Base-by-base conservation (phyloP, 2,888 invertebrate species). In the Leptopilina syphax region DNA sequence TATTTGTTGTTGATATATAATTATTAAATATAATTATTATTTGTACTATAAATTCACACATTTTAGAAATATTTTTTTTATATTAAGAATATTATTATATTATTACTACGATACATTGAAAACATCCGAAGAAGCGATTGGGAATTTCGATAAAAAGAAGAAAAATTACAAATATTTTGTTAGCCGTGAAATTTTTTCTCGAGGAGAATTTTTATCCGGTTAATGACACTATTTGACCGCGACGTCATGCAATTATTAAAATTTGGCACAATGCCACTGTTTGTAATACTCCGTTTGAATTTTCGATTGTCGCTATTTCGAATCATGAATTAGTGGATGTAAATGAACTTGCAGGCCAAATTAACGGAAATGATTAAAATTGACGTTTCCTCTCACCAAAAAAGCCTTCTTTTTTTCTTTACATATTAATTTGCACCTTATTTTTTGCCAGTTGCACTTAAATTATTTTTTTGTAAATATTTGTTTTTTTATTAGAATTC, bases 161-260 rank as follows among this genome's bases (percentile, higher is more conserved):
- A 50, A 50, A 50, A 50, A 50, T 10, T 9, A 10, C 0, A 50
- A 9, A 10, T 50, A 9, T 50, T 50, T 8, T 50, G 50, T 50
- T 44, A 78, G 85, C 85, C 86, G 85, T 86, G 87, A 88, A 85
- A 88, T 87, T 84, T 86, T 34, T 84, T 82, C 84, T 85, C 85
- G 83, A 83, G n/a, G 13, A 27, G 10, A 34, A 57, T n/a, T n/a
- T 73, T 57, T n/a, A 54, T 73, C 63, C 13, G 73, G n/a, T 73
- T 57, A 73, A 54, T 73, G 34, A 73, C 70, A 54, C 13, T 73
- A 8, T n/a, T 57, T 41, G n/a, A 73, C 73, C 57, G 9, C 54
- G 54, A 73, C 65, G 70, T 54, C 70, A 34, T 24, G 27, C 34
- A 73, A 54, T 57, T 57, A 73, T 13, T 57, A 27, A 9, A 73